These are phyloP conservation scores for Centroberyx gerrardi DNA, from an alignment of 2,797 vertebrate species.

Conservation along the genomic window DNA sequence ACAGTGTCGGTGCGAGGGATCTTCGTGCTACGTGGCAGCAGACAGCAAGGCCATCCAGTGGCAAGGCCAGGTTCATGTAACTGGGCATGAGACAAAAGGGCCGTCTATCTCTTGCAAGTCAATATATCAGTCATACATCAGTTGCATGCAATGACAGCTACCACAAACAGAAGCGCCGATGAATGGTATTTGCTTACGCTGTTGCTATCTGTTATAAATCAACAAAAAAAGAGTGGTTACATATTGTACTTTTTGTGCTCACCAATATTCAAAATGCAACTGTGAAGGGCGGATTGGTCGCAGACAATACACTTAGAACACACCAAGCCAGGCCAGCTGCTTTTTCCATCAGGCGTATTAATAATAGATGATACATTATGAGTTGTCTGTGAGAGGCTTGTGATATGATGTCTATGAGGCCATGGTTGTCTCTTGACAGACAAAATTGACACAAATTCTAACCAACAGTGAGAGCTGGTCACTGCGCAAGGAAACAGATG, in stretches of 20 bases:
- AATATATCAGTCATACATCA: not conserved
- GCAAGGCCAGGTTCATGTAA: constrained; percentile 17
- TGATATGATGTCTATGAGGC: constrained; percentile 72
- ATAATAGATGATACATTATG: constrained; percentile 86
- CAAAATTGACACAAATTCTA: constrained; percentile 53
- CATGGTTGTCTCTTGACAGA: constrained; percentile 39
- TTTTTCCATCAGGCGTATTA: constrained; percentile 81
- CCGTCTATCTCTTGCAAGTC: constrained; percentile 2
- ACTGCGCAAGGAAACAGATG: constrained; percentile 23
- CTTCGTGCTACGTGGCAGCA: constrained; percentile 53
- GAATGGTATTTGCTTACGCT: constrained; percentile 2
- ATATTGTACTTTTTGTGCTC: constrained; percentile 48
- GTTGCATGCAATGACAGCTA: not conserved
- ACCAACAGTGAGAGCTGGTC: constrained; percentile 46
- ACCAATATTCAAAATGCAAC: constrained; percentile 39
- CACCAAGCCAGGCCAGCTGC: constrained; percentile 80
- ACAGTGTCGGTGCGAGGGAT: constrained; percentile 49
- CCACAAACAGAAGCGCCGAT: too few relatives aligned
- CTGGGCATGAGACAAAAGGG: not conserved
- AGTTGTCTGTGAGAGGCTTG: constrained; percentile 76
- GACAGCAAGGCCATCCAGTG: constrained; percentile 39
- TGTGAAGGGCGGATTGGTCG: constrained; percentile 35
- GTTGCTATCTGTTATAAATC: constrained; percentile 12
- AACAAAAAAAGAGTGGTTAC: constrained; percentile 27
- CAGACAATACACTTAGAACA: constrained; percentile 71